These are phyloP conservation scores for Drosophila siamana DNA, from an alignment of 2,888 invertebrate genomes.

Conservation along the genomic window DNA sequence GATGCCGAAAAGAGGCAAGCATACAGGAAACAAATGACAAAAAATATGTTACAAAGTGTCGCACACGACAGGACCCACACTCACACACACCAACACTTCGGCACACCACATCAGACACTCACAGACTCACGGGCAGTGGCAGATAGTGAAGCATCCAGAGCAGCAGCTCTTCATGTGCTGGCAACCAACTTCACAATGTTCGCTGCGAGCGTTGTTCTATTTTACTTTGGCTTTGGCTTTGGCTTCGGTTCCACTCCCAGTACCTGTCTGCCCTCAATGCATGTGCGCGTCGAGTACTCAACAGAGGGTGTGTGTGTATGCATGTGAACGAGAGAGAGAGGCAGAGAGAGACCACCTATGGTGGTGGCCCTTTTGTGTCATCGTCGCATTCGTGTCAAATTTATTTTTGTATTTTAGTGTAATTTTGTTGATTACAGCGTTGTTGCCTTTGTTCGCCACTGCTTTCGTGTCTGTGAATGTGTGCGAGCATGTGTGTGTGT, in stretches of 20 bases:
- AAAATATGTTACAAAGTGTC: conserved; percentile 81
- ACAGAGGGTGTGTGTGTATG: background rate
- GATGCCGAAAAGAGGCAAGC: conserved; percentile 72
- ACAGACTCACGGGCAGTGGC: conserved; percentile 2
- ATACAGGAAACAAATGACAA: conserved; percentile 73
- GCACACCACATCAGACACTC: conserved; percentile 16
- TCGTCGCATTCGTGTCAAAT: conserved; percentile 80
- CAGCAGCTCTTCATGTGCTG: conserved; percentile 49
- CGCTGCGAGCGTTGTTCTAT: conserved; percentile 70
- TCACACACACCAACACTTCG: conserved; percentile 24
- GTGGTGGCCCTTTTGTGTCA: conserved; percentile 63
- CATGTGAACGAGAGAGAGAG: background rate
- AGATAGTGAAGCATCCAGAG: conserved; percentile 33
- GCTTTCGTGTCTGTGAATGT: conserved; percentile 3
- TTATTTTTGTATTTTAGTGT: conserved; percentile 80
- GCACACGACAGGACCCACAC: conserved; percentile 64
- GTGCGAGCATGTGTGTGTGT: conserved; percentile 15
- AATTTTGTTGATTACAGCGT: conserved; percentile 78
- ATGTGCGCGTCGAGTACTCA: background rate
- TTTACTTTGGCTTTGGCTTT: conserved; percentile 52
- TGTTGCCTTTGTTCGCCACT: conserved; percentile 55
- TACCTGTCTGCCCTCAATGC: background rate
- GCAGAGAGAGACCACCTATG: conserved; percentile 6
- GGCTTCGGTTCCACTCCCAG: conserved; percentile 7
- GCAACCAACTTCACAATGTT: conserved; percentile 65